Evolutionary conservation across 2,888 invertebrate genomes (phyloP).

Genomic region (Archips xylosteana): DNA sequence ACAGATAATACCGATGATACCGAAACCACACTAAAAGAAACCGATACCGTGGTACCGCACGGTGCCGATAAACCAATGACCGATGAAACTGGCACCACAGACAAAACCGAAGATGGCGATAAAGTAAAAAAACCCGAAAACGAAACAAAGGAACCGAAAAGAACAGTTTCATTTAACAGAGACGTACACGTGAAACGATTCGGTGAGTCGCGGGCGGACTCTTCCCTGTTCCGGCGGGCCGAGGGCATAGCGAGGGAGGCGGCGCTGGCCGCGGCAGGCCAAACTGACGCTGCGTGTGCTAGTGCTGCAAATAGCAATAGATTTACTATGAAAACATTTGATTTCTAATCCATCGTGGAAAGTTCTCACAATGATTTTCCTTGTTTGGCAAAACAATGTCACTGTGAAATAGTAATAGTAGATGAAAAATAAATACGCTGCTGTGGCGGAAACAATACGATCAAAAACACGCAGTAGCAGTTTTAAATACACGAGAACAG

Average conservation of each 20-base stretch:
- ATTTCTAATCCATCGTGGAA: too few species aligned
- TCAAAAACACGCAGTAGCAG: not conserved
- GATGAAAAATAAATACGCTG: too few species aligned
- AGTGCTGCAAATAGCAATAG: not conserved
- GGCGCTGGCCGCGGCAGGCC: not conserved
- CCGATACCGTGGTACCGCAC: constrained; percentile 53
- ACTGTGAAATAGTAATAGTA: too few species aligned
- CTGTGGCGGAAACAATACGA: too few species aligned
- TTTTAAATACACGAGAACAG: not conserved
- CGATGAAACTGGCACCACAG: constrained; percentile 74
- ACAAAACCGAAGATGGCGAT: constrained; percentile 75
- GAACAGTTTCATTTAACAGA: constrained; percentile 95
- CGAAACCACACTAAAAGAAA: constrained; percentile 62
- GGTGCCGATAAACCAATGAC: constrained; percentile 78
- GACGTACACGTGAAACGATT: constrained; percentile 96
- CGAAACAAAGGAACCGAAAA: constrained; percentile 79
- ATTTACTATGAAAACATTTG: too few species aligned
- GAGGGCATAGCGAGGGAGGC: constrained; percentile 14
- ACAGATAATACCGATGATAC: constrained; percentile 79
- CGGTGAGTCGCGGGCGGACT: constrained; percentile 86
- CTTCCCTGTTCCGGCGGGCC: constrained; percentile 50
- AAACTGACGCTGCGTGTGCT: not conserved
- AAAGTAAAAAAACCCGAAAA: constrained; percentile 57
- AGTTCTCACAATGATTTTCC: too few species aligned
- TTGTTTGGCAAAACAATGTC: too few species aligned